Evolutionary conservation across 1,140 invertebrate genomes (phyloP).

Genomic region (Bombus waltoni): DNA sequence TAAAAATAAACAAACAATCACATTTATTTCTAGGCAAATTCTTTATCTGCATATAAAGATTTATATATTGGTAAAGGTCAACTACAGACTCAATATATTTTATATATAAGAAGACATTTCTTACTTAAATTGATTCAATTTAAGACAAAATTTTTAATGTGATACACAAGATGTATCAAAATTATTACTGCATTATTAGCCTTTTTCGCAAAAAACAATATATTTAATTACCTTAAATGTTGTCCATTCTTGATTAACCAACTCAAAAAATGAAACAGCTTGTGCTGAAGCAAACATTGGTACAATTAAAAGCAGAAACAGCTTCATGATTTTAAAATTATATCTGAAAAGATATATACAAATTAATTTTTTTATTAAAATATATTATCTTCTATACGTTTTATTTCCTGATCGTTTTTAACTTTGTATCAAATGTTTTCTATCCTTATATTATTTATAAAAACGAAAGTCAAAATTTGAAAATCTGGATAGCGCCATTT

Average conservation of each 20-base stretch:
- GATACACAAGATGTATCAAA: neutral
- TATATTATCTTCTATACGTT: neutral
- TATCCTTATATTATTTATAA: neutral
- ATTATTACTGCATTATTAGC: neutral
- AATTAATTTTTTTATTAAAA: neutral
- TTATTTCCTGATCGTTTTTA: neutral
- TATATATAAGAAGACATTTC: neutral
- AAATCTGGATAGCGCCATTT: too few species aligned
- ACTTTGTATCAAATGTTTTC: neutral
- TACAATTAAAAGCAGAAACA: constrained; percentile 80
- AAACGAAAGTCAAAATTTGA: too few species aligned
- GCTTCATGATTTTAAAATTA: constrained; percentile 78
- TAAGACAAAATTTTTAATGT: neutral
- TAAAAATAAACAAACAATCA: neutral
- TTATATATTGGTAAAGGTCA: neutral
- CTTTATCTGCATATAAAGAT: neutral
- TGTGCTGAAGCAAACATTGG: constrained; percentile 80
- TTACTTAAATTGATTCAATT: neutral
- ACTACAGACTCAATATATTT: too few species aligned
- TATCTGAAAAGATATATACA: constrained; percentile 26
- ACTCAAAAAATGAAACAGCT: constrained; percentile 87
- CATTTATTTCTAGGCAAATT: neutral
- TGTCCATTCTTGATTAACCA: constrained; percentile 89
- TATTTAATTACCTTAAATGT: constrained; percentile 87
- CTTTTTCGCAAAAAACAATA: neutral